Conservation (phyloP, 2,797 vertebrate genomes). For the Enteromius viviparus region DNA sequence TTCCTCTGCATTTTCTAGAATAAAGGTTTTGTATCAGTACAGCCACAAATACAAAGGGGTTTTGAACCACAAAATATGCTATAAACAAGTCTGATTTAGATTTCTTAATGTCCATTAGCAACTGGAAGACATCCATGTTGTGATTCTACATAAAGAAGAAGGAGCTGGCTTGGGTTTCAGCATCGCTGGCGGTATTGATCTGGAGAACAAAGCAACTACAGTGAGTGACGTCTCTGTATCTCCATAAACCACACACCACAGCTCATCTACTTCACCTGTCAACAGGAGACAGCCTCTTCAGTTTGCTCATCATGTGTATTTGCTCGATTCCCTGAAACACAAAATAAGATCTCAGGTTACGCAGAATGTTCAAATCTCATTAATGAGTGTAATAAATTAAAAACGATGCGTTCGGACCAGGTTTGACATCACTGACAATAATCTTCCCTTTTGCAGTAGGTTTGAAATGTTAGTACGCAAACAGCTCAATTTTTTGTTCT, state of each 20-base stretch:
- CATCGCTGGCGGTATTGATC: conserved; percentile 90
- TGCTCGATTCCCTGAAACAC: background rate
- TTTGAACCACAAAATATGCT: conserved; percentile 22
- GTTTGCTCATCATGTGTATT: background rate
- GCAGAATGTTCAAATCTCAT: background rate
- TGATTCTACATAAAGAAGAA: conserved; percentile 92
- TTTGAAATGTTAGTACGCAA: background rate
- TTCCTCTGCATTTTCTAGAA: conserved; percentile 29
- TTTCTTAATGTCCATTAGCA: conserved; percentile 76
- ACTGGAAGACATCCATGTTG: conserved; percentile 89
- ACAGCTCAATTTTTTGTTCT: background rate
- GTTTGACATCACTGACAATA: background rate
- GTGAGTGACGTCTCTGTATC: conserved; percentile 78
- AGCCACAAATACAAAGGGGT: background rate
- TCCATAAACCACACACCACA: background rate
- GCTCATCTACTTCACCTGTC: conserved; percentile 16
- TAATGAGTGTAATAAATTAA: background rate
- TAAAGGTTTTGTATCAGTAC: background rate
- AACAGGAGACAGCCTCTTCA: conserved; percentile 7
- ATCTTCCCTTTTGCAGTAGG: background rate
- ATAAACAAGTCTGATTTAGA: conserved; percentile 39
- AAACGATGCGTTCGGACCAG: background rate
- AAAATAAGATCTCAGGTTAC: background rate
- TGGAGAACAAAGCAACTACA: conserved; percentile 88
- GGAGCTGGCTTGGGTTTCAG: conserved; percentile 92